Evolutionary conservation across 1,140 invertebrate species (phyloP).

Genomic region (Pseudoatta argentina): DNA sequence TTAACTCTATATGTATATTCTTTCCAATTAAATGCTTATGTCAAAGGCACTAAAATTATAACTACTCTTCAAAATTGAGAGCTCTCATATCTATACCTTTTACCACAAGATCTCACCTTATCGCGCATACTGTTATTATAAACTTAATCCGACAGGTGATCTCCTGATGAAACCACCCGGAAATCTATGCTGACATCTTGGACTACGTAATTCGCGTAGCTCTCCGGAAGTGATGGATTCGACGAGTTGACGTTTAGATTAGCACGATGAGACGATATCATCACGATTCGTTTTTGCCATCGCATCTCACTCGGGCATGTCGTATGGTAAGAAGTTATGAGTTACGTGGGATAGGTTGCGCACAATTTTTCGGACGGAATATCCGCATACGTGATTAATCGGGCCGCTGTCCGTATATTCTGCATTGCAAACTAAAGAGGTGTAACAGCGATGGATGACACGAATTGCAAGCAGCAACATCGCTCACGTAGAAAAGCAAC

Average conservation of each 20-base stretch:
- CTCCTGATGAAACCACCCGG: conserved; percentile 8
- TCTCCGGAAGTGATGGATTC: conserved; percentile 62
- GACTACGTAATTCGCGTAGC: not conserved
- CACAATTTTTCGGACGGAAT: conserved; percentile 56
- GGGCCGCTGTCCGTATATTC: not conserved
- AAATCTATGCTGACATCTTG: not conserved
- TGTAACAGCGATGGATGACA: conserved; percentile 59
- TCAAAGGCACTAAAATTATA: not conserved
- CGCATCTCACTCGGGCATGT: not conserved
- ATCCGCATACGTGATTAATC: conserved; percentile 6
- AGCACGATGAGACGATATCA: conserved; percentile 35
- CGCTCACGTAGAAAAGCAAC: not conserved
- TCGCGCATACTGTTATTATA: conserved; percentile 38
- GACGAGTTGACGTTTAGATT: conserved; percentile 71
- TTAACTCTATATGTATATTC: not conserved
- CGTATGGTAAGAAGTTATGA: not conserved
- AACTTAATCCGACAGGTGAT: conserved; percentile 49
- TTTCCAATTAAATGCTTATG: conserved; percentile 20
- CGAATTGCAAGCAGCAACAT: not conserved
- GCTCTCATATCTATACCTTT: not conserved
- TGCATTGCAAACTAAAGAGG: conserved; percentile 43
- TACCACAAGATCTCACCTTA: not conserved
- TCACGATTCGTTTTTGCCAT: conserved; percentile 39
- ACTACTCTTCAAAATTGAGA: conserved; percentile 20
- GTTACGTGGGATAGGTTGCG: conserved; percentile 30